Percentiles rank a stretch among this genome's conserved stretches.
These are phyloP conservation scores for Aviceda subcristata DNA, from an alignment of 2,113 vertebrate genomes.

Conservation along the genomic window DNA sequence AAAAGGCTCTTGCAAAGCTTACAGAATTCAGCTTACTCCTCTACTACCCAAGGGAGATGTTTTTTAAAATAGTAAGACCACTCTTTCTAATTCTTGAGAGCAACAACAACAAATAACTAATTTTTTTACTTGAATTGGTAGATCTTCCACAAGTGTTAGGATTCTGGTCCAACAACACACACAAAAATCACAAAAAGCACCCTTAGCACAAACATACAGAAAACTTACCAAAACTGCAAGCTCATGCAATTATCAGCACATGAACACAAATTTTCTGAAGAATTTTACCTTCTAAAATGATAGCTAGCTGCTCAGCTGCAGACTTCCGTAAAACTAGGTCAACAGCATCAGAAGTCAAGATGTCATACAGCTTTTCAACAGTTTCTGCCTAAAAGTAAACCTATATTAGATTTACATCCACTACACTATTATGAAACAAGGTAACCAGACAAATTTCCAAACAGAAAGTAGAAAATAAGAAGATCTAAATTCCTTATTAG, in stretches of 20 bases:
- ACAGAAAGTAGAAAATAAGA: not conserved
- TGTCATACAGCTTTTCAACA: slow-evolving; percentile 85
- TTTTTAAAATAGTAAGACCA: not conserved
- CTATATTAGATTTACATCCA: not conserved
- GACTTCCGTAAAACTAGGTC: slow-evolving; percentile 86
- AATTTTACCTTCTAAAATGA: slow-evolving; percentile 89
- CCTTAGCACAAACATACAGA: not conserved
- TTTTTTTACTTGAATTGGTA: not conserved
- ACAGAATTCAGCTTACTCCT: not conserved
- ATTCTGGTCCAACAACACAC: not conserved
- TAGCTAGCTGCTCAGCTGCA: slow-evolving; percentile 88
- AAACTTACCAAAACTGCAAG: not conserved
- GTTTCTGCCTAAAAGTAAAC: slow-evolving; percentile 83
- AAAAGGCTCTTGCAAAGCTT: not conserved
- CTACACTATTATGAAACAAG: not conserved
- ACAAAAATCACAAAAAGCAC: not conserved
- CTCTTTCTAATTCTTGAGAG: not conserved
- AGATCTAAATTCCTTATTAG: not conserved
- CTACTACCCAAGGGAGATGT: not conserved
- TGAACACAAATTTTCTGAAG: not conserved
- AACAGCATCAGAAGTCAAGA: slow-evolving; percentile 85
- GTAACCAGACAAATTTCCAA: not conserved
- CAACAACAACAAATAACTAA: not conserved
- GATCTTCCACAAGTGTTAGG: not conserved
- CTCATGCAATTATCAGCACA: not conserved